Conservation (phyloP, 2,888 invertebrate genomes). For the Stegana nigrithorax region DNA sequence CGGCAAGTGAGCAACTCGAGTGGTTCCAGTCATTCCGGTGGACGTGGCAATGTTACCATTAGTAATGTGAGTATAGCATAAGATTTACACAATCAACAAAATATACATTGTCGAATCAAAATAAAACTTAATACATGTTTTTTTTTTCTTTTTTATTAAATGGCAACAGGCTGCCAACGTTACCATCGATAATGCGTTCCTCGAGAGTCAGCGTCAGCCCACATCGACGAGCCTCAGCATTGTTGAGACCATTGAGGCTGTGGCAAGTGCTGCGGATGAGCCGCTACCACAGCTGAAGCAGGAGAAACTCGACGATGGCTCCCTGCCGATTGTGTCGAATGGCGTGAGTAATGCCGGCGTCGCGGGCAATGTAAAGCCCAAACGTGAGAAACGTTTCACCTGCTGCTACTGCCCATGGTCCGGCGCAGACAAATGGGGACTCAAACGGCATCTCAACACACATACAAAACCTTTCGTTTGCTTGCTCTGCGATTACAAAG, state of each 20-base stretch:
- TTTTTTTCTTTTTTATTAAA: conserved; percentile 7
- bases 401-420: conserved; percentile 94
- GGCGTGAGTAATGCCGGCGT: conserved; percentile 16
- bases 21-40: conserved; percentile 71
- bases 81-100: conserved; percentile 16
- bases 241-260: conserved; percentile 68
- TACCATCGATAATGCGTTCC: conserved; percentile 62
- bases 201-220: conserved; percentile 66
- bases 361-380: conserved; percentile 63
- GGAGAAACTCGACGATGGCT: conserved; percentile 65
- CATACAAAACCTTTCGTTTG: conserved; percentile 93
- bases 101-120: too few species aligned
- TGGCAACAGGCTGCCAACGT: conserved; percentile 49
- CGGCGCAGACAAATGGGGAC: conserved; percentile 93
- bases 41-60: conserved; percentile 69
- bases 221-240: conserved; percentile 67
- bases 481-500: conserved; percentile 92
- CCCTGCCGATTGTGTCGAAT: conserved; percentile 37
- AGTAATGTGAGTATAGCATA: conserved; percentile 48
- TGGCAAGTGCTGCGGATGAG: conserved; percentile 65
- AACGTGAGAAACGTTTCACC: conserved; percentile 80
- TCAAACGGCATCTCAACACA: conserved; percentile 91
- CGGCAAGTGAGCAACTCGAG: conserved; percentile 68
- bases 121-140: too few species aligned
- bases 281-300: conserved; percentile 66